phyloP scores from a whole-genome alignment of 1,140 invertebrate species.

The Panagrolaimus sp. region DNA sequence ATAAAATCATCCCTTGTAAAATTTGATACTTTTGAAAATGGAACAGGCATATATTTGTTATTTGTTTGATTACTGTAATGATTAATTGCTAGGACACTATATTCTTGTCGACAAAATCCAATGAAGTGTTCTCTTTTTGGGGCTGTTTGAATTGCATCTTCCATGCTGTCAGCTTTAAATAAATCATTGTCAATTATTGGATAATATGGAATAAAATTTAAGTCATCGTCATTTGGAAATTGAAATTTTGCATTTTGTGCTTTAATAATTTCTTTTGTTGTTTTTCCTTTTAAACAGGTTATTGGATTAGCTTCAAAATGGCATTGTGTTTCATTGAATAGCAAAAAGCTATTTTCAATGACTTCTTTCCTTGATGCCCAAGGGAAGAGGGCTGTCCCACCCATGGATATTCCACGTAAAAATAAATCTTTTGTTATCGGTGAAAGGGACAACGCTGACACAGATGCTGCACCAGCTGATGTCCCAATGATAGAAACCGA shows the following conservation, averaged over 20 bases:
- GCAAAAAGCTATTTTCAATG: neutral
- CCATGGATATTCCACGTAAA: neutral
- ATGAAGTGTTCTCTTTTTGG: neutral
- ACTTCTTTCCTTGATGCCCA: constrained; percentile 1
- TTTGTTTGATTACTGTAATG: neutral
- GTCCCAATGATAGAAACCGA: constrained; percentile 87
- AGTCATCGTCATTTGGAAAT: neutral
- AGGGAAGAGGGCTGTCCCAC: neutral
- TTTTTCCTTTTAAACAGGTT: neutral
- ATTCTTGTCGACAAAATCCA: neutral
- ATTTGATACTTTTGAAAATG: neutral
- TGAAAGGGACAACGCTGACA: neutral
- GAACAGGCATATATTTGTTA: neutral
- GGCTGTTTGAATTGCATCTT: neutral
- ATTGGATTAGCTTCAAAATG: neutral
- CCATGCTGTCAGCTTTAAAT: neutral
- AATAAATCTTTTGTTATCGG: neutral
- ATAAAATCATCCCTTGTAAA: neutral
- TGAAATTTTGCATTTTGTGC: neutral
- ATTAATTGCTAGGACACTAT: neutral
- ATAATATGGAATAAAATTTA: neutral
- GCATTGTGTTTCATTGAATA: neutral
- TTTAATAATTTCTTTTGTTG: neutral
- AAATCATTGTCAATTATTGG: neutral
- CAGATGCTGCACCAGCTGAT: constrained; percentile 69